Conservation (phyloP, 2,113 vertebrate species). For the Gymnorhina tibicen region DNA sequence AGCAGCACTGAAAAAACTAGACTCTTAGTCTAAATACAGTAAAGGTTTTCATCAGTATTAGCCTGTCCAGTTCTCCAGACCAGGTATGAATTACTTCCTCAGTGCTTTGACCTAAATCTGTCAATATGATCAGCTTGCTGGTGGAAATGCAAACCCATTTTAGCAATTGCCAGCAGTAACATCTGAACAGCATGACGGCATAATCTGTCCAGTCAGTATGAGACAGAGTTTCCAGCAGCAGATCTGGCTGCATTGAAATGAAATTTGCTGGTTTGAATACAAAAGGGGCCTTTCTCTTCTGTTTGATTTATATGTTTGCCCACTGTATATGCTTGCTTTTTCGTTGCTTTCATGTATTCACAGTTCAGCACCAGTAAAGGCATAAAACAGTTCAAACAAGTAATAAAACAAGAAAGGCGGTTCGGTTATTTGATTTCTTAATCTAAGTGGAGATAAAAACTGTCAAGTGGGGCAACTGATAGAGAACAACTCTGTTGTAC, state of each 20-base stretch:
- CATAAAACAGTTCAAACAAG: background rate
- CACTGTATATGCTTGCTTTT: background rate
- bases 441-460: background rate
- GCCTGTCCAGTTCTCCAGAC: background rate
- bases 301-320: background rate
- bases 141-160: background rate
- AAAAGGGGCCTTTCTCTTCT: background rate
- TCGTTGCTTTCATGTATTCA: background rate
- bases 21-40: background rate
- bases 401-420: background rate
- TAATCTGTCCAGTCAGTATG: background rate
- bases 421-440: conserved; percentile 1
- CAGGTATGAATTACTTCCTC: background rate
- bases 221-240: background rate
- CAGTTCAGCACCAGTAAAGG: background rate
- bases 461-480: background rate
- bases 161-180: background rate
- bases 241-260: background rate
- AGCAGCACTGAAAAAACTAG: background rate
- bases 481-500: background rate
- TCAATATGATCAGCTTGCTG: background rate
- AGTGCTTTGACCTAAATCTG: background rate
- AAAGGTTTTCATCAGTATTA: background rate
- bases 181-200: fast-evolving
- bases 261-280: background rate